These are phyloP conservation scores for Caenorhabditis doughertyi DNA, from an alignment of 2,888 invertebrate species.

Conservation along the genomic window DNA sequence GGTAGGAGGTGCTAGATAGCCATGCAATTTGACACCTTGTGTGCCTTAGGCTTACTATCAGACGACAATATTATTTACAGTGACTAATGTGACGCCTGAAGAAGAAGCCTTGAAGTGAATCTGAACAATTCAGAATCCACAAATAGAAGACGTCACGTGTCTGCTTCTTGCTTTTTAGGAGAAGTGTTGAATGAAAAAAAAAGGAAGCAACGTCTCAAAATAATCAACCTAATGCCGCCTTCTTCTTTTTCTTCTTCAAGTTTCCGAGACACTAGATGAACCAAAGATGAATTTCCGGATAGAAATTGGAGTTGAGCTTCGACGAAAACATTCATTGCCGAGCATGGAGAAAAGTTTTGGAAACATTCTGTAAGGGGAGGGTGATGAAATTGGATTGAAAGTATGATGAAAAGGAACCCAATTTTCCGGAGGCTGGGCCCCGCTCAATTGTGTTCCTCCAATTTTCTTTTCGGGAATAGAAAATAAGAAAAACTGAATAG, in stretches of 20 bases:
- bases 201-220: too few relatives aligned
- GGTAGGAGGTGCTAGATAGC: neutral
- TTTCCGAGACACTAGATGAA: slow-evolving; percentile 8
- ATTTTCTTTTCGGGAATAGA: slow-evolving; percentile 8
- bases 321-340: too few relatives aligned
- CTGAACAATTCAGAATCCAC: slow-evolving; percentile 25
- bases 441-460: slow-evolving; percentile 52
- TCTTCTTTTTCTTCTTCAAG: slow-evolving; percentile 7
- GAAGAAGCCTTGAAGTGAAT: neutral
- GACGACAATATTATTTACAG: slow-evolving; percentile 22
- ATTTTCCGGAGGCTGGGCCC: slow-evolving; percentile 20
- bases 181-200: too few relatives aligned
- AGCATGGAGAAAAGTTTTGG: slow-evolving; percentile 1
- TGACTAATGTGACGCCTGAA: neutral
- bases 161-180: neutral
- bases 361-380: slow-evolving; percentile 15
- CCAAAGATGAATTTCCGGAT: slow-evolving; percentile 44
- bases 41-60: slow-evolving; percentile 6
- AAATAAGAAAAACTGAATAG: neutral
- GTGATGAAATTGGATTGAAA: slow-evolving; percentile 38
- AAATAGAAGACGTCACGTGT: slow-evolving; percentile 48
- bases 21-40: slow-evolving; percentile 47
- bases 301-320: neutral
- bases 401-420: slow-evolving; percentile 39
- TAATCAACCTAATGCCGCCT: slow-evolving; percentile 47